Evolutionary conservation across 2,888 invertebrate genomes (phyloP).

Genomic region (Apoda limacodes): DNA sequence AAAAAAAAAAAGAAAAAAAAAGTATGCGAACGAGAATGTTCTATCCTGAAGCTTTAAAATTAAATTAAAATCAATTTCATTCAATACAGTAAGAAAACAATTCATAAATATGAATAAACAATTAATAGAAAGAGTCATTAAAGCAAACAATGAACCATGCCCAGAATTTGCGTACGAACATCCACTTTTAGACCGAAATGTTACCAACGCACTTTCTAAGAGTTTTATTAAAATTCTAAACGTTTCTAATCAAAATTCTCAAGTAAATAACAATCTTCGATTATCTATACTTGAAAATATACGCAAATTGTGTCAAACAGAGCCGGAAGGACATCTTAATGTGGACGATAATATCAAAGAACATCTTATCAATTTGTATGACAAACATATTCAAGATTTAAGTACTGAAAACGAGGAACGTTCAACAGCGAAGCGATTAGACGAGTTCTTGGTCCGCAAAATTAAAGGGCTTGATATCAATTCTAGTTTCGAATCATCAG

Average conservation of each 20-base stretch:
- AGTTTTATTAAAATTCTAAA: constrained; percentile 48
- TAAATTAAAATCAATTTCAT: no score
- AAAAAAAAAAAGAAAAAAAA: no score
- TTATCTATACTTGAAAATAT: constrained; percentile 40
- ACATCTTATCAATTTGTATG: no score
- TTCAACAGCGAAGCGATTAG: no score
- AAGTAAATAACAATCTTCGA: constrained; percentile 37
- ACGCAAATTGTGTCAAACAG: constrained; percentile 38
- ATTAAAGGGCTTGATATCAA: no score
- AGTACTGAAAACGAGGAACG: no score
- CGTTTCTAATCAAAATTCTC: constrained; percentile 32
- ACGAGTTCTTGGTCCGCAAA: no score
- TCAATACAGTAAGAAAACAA: no score
- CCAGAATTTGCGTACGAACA: constrained; percentile 42
- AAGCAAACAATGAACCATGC: constrained; percentile 31
- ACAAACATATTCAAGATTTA: no score
- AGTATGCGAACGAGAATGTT: no score
- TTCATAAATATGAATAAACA: constrained; percentile 54
- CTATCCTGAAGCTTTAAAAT: no score
- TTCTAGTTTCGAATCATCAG: constrained; percentile 21
- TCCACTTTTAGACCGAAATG: constrained; percentile 43
- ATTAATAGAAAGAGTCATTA: constrained; percentile 43
- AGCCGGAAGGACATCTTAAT: constrained; percentile 37
- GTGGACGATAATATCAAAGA: constrained; percentile 35
- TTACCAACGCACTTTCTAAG: constrained; percentile 40